Base-by-base conservation (phyloP, 1,140 invertebrate genomes). In the Drosophila eugracilis region DNA sequence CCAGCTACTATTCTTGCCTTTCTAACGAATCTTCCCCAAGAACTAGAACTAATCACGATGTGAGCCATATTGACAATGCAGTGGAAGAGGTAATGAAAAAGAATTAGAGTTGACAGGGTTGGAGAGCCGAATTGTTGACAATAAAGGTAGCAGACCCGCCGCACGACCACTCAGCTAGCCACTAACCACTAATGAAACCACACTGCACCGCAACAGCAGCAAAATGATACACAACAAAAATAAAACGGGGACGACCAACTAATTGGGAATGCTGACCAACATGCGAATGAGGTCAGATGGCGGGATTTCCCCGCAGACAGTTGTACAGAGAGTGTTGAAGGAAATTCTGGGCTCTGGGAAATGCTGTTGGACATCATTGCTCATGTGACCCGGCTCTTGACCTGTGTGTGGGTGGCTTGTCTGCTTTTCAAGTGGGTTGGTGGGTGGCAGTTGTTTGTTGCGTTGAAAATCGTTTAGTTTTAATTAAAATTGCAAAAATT, bases 151-250 rank as follows among this genome's bases (percentile, higher is more conserved):
- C 9, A 45, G 30, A 49, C 42, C 24, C 34, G 22, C 37, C 69
- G 30, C 41, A 53, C 55, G 44, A 44, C 26, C 59, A 57, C 67
- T 57, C 42, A 48, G 32, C 28, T 52, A 37, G 28, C 30, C 34
- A n/a, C n/a, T n/a, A 59, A 53, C 70, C 70, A 74, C 69, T 74
- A 74, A 74, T 74, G 57, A 74, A 74, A 73, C 57, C 57, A 73
- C 70, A 53, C 44, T 22, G 34, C 39, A 62, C 70, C 70, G 58
- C 69, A 63, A 49, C 26, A 62, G 37, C 67, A 62, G 53, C 48
- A 39, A 60, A 63, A 52, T 26, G 32, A 49, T 32, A 52, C 60
- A 52, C 36, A 52, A 28, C 55, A 53, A 67, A 50, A 34, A 45
- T 24, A 19, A 22, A 19, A 37, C 34, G 26, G 32, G 24, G n/a